Evolutionary conservation across 2,797 vertebrate species (phyloP), one percentile per base, ranked within the genome.

Genomic region (Epinephelus awoara): DNA sequence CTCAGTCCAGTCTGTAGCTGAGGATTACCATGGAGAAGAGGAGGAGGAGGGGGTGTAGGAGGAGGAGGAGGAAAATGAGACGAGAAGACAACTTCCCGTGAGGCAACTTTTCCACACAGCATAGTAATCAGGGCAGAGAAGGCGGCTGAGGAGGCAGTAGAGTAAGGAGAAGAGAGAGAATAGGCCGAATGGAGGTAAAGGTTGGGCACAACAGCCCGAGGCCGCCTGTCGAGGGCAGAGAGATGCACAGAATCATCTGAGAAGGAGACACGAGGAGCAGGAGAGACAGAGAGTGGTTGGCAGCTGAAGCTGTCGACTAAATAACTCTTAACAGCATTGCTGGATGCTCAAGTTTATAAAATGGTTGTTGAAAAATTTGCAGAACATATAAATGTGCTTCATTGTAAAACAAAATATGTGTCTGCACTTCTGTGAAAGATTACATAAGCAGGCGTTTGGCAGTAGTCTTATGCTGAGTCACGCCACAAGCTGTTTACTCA

Each of bases 151-250:
- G 77, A 77, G 49, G 47, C 49, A 64, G 77, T 0, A 12, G 47
- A 72, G 70, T 9, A 17, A 72, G 71, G 58, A 77, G 69, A 56
- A 52, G 66, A 47, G 67, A 64, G 72, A 63, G 51, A 67, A 69
- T 2, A 70, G 79, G 69, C 64, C n/a, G 23, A 63, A 74, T 8
- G 12, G 61, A 88, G 82, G 80, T 80, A 86, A 75, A 90, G 81
- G 75, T 84, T 87, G 83, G 80, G 72, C 78, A 84, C 75, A 85
- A 85, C 79, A 86, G 88, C 90, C 88, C 19, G 34, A 81, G 89
- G 88, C 75, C 8, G 19, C 57, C 64, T 73, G 72, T 63, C 2
- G 57, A 87, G 81, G 83, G 83, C 81, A 75, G 63, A 66, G 77
- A 52, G 67, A 69, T 71, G 75, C 69, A 59, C 73, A 67, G 42